Evolutionary conservation across 2,797 vertebrate genomes (phyloP), one percentile per base, ranked within the genome.

Genomic region (Trachops cirrhosus): DNA sequence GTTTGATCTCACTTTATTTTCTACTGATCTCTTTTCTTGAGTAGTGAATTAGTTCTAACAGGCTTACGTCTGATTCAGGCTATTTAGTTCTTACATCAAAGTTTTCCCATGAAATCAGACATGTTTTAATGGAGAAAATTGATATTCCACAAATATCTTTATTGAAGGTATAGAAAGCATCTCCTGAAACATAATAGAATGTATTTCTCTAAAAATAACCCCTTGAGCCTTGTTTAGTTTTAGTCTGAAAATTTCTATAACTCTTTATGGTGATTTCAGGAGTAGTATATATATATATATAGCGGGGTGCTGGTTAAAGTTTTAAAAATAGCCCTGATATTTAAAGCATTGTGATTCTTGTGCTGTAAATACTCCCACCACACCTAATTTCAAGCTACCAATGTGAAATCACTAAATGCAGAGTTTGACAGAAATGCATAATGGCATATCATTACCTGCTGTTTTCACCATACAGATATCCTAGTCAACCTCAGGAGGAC

Each of bases 1-100:
- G 95, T 84, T 94, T 97, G 84, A 94, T 96, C 86, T 95, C 41
- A 59, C 52, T 57, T 88, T 93, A 84, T 94, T 93, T 95, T 96
- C 71, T 79, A 57, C 41, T 88, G n/a, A 93, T 96, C 88, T 78
- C n/a, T 90, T 93, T 94, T 92, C 44, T 93, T 95, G 88, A 95
- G n/a, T 24, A 91, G 64, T 89, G 48, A 95, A 54, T 97, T 89
- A 75, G 34, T 94, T 88, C n/a, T 93, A 79, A 86, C 14, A 95
- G 86, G 85, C 46, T 80, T 92, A 37, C 6, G 32, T 79, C 22
- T 89, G 85, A 88, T 77, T 93, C 32, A 44, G 1, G 2, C 71
- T 71, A 29, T 77, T 68, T 87, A 62, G 67, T 62, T 70, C 54
- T 95, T 92, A 32, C 59, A 74, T 71, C 41, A 86, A 48, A 86